Evolutionary conservation across 2,797 vertebrate genomes (phyloP), one percentile per base, ranked within the genome.

Genomic region (Sternotherus odoratus): DNA sequence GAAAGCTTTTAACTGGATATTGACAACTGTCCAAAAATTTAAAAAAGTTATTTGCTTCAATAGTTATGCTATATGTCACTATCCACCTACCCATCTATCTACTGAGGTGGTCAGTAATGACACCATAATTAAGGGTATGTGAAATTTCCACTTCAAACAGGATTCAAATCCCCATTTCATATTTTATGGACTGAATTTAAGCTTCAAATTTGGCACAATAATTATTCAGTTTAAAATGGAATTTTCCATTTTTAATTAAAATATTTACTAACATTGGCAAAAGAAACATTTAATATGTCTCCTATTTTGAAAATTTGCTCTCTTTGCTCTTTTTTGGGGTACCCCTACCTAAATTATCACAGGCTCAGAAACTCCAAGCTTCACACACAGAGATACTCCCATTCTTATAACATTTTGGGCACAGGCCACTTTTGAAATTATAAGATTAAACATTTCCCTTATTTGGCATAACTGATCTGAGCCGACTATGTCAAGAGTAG

Each of bases 251-350:
- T 24, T 91, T 83, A 12, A 87, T 63, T 69, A 0, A 86, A 86
- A 92, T 39, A 78, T 72, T 74, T 89, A 50, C 23, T 82, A 84
- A 13, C 57, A 33, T 46, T 56, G 16, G 26, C 66, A 72, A 86
- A 78, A 86, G 39, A 89, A 95, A 46, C 13, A 93, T 84, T 50
- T 84, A 69, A 92, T 91, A 89, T 72, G 19, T 33, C 43, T 93
- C 77, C 17, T n/a, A 5, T 39, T 72, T 39, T 39, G 36, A 72
- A 63, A 21, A 39, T 2, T 39, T 94, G 77, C 54, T 24, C 2
- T 88, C 17, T 51, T 51, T 57, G 28, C 17, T 33, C 63, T 83
- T 78, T 6, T 2, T 2, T 19, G 12, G 43, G 51, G 30, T 77
- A 77, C 36, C 43, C 90, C 77, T 74, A 21, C 28, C 33, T 87